phyloP scores from a whole-genome alignment of 1,140 invertebrate genomes.

The Calycopis cecrops region DNA sequence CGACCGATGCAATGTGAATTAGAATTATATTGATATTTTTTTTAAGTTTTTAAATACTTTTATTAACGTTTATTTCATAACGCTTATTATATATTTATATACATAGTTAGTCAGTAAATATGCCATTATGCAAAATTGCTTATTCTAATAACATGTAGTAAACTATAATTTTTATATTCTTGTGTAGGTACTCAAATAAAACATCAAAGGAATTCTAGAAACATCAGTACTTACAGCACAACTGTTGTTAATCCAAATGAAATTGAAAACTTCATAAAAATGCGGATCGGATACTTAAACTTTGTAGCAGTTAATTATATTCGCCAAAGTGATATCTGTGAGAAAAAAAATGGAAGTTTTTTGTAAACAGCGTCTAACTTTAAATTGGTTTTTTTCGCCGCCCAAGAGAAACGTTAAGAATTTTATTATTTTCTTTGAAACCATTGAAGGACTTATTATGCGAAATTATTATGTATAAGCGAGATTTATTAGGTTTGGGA shows the following conservation, averaged over 20 bases:
- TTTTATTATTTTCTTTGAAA: conserved; percentile 33
- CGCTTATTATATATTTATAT: too few relatives aligned
- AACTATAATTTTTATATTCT: too few relatives aligned
- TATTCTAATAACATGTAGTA: too few relatives aligned
- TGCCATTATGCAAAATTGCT: too few relatives aligned
- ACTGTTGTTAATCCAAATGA: conserved; percentile 28
- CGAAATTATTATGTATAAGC: conserved; percentile 27
- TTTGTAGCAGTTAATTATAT: conserved; percentile 51
- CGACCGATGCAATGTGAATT: too few relatives aligned
- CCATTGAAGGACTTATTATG: conserved; percentile 30
- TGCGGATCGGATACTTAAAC: conserved; percentile 32
- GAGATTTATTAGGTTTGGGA: conserved; percentile 21
- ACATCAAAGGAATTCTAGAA: too few relatives aligned
- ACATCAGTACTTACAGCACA: not conserved
- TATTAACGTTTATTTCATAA: too few relatives aligned
- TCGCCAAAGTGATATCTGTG: conserved; percentile 49
- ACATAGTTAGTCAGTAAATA: too few relatives aligned
- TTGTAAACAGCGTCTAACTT: conserved; percentile 57
- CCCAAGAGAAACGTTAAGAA: conserved; percentile 33
- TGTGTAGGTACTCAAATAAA: too few relatives aligned
- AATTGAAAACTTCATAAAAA: conserved; percentile 31
- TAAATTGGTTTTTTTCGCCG: conserved; percentile 58
- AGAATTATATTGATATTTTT: too few relatives aligned
- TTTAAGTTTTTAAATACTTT: too few relatives aligned
- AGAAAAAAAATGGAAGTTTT: conserved; percentile 46